Conservation (phyloP, 1,140 invertebrate species). For the Drosophila orosa region DNA sequence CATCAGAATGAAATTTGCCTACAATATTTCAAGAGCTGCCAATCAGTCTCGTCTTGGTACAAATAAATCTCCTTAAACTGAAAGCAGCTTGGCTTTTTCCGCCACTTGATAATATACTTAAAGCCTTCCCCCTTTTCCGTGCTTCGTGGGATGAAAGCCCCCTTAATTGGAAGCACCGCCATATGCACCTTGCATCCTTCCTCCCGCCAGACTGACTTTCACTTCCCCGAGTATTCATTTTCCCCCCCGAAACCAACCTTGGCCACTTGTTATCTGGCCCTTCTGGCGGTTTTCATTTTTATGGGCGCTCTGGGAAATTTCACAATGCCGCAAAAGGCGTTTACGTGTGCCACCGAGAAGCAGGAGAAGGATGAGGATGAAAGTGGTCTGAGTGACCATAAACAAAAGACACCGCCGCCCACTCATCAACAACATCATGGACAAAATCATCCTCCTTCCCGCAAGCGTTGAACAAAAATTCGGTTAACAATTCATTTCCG, state of each 20-base stretch:
- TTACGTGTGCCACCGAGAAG: conserved; percentile 25
- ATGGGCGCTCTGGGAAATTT: conserved; percentile 79
- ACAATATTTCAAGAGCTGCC: background rate
- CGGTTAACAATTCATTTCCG: conserved; percentile 82
- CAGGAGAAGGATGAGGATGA: background rate
- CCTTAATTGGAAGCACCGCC: conserved; percentile 20
- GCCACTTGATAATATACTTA: conserved; percentile 5
- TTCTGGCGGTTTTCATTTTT: conserved; percentile 64
- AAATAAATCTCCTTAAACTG: conserved; percentile 7
- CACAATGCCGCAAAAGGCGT: conserved; percentile 67
- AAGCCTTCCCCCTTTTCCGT: background rate
- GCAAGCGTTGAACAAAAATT: conserved; percentile 43
- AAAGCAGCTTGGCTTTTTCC: conserved; percentile 9
- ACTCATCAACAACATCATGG: conserved; percentile 61
- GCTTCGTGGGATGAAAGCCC: conserved; percentile 1
- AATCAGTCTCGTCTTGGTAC: background rate
- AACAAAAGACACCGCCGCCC: conserved; percentile 65
- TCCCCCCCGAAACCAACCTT: background rate
- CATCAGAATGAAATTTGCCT: too few species aligned
- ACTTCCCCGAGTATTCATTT: conserved; percentile 2
- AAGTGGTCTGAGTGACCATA: conserved; percentile 52
- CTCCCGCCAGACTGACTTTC: conserved; percentile 15
- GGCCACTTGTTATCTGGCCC: conserved; percentile 43
- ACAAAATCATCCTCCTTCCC: conserved; percentile 10
- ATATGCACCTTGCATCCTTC: conserved; percentile 28